Evolutionary conservation across 1,140 invertebrate genomes (phyloP), one percentile per base, ranked within the genome.

Genomic region (Saccostrea echinata): DNA sequence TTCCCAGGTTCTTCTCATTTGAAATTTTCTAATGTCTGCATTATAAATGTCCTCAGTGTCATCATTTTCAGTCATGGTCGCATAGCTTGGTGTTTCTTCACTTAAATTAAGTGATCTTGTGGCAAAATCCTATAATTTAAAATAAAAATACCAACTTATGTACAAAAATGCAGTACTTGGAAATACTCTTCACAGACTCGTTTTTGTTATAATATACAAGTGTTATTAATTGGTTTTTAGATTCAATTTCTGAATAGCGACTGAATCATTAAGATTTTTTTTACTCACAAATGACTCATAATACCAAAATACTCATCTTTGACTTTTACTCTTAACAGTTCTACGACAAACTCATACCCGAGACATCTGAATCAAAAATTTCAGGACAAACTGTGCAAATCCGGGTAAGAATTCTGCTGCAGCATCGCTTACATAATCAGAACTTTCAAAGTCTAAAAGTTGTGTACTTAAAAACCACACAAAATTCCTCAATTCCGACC

Each of bases 401-500:
- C 93, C 93, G n/a, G 94, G 94, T 13, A 94, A 87, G 89, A 93
- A 93, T 35, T 92, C 89, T 53, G 87, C 89, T 27, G 89, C 71
- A 82, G 86, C 84, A 24, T 80, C 53, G 57, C 88, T 84, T 84
- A 93, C 94, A 86, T 93, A 94, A 80, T 64, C 61, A 21, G 93
- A 93, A n/a, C 85, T 88, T 89, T 94, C 93, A 90, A 90, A 93
- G 86, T 93, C 90, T 18, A 87, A 55, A n/a, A 94, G 89, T 71
- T 94, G 94, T 27, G 87, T 91, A 90, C 94, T 93, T 12, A 94
- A 91, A 87, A 94, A 94, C 71, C 87, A 88, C 0, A 93, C 92
- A 93, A 93, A 94, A 89, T 94, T 92, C 30, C 90, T 90, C n/a
- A 94, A 87, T 88, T 94, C 94, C 33, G 92, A 87, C 94, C 94